Evolutionary conservation across 1,140 invertebrate genomes (phyloP).

Genomic region (Pseudachorutes palmiensis): DNA sequence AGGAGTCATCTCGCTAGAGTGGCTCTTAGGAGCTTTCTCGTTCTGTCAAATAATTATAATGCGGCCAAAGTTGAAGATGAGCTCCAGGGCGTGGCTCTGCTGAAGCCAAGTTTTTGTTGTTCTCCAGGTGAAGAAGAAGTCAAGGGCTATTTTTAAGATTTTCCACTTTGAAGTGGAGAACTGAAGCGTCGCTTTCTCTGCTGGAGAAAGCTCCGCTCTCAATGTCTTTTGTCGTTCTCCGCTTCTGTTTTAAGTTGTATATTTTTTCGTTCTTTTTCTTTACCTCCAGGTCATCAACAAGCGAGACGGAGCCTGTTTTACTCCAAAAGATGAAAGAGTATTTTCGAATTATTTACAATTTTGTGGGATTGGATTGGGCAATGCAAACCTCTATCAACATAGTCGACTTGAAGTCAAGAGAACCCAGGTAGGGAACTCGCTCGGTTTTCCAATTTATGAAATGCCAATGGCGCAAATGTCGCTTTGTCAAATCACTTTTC

Average conservation of each 20-base stretch:
- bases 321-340: constrained; percentile 77
- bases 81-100: background rate
- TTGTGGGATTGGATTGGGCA: constrained; percentile 87
- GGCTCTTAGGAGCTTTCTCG: too few species aligned
- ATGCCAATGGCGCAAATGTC: too few species aligned
- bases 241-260: background rate
- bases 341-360: constrained; percentile 90
- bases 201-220: background rate
- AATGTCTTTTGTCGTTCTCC: background rate
- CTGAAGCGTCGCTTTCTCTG: too few species aligned
- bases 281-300: constrained; percentile 79
- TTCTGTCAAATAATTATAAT: too few species aligned
- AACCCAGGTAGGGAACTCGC: constrained; percentile 64
- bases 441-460: too few species aligned
- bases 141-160: too few species aligned
- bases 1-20: background rate
- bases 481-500: too few species aligned
- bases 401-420: constrained; percentile 88
- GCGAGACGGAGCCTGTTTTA: constrained; percentile 68
- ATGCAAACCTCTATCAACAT: constrained; percentile 79
- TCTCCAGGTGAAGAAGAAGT: too few species aligned
- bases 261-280: background rate
- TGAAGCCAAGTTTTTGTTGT: too few species aligned
- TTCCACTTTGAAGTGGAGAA: too few species aligned
- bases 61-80: too few species aligned